Conservation (phyloP, 2,888 invertebrate species). For the Eutolmus rufibarbis region DNA sequence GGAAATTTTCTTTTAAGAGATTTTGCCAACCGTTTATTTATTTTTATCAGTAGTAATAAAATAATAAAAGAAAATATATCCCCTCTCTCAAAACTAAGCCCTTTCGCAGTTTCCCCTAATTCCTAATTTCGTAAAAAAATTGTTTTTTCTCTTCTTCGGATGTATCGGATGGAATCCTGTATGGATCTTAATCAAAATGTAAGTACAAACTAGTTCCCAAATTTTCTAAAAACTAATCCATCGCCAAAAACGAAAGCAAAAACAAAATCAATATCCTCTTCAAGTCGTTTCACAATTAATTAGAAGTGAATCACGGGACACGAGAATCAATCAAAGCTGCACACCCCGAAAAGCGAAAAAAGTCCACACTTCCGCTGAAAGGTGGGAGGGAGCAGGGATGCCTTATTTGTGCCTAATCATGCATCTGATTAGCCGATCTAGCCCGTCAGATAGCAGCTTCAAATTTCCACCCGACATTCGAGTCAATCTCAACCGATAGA, state of each 20-base stretch:
- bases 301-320: neutral
- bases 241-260: neutral
- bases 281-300: neutral
- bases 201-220: neutral
- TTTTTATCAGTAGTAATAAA: too few relatives aligned
- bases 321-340: slow-evolving; percentile 5
- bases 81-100: too few relatives aligned
- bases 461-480: neutral
- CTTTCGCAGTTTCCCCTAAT: neutral
- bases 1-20: neutral
- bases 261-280: slow-evolving; percentile 8
- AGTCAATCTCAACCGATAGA: neutral
- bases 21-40: too few relatives aligned
- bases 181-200: neutral
- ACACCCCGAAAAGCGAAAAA: neutral
- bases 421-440: slow-evolving; percentile 40
- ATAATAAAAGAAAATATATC: too few relatives aligned
- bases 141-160: neutral
- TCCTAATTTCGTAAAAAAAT: neutral
- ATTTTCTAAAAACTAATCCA: neutral
- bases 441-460: neutral
- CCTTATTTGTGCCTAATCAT: slow-evolving; percentile 36
- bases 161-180: too few relatives aligned
- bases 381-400: neutral
- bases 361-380: neutral